These are phyloP conservation scores for Dufourea novaeangliae DNA, from an alignment of 1,140 invertebrate genomes.

Conservation along the genomic window DNA sequence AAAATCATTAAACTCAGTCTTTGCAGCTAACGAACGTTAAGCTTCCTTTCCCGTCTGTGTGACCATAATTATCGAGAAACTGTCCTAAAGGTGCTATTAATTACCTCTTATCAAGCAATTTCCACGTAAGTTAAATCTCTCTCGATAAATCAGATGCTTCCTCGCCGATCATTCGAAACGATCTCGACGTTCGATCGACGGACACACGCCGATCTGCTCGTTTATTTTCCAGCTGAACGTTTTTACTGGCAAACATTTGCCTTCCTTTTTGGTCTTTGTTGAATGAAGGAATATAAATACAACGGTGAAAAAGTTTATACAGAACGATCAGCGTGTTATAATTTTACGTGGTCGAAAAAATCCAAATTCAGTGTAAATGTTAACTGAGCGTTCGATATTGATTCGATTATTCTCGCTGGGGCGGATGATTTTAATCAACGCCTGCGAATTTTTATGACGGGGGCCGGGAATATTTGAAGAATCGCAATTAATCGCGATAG, in stretches of 20 bases:
- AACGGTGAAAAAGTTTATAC: too few relatives aligned
- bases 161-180: constrained; percentile 35
- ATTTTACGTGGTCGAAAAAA: constrained; percentile 20
- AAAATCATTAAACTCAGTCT: constrained; percentile 20
- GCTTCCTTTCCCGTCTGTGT: constrained; percentile 31
- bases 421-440: constrained; percentile 40
- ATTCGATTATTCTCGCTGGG: constrained; percentile 38
- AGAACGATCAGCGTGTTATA: constrained; percentile 23
- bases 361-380: constrained; percentile 7
- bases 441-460: constrained; percentile 18
- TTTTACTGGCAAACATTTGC: too few relatives aligned
- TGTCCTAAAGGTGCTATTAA: constrained; percentile 55
- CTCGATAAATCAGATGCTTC: constrained; percentile 44
- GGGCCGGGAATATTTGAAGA: constrained; percentile 25
- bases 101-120: constrained; percentile 62
- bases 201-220: neutral
- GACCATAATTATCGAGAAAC: constrained; percentile 55
- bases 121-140: constrained; percentile 53
- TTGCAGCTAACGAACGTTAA: constrained; percentile 57
- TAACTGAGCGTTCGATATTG: constrained; percentile 39
- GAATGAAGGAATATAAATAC: neutral
- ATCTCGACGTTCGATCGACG: constrained; percentile 27
- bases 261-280: neutral
- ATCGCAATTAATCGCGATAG: constrained; percentile 47
- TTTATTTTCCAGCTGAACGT: too few relatives aligned